Percentiles rank a stretch among this genome's conserved stretches.
These are phyloP conservation scores for Caenorhabditis remanei DNA, from an alignment of 1,140 invertebrate genomes.

Conservation along the genomic window DNA sequence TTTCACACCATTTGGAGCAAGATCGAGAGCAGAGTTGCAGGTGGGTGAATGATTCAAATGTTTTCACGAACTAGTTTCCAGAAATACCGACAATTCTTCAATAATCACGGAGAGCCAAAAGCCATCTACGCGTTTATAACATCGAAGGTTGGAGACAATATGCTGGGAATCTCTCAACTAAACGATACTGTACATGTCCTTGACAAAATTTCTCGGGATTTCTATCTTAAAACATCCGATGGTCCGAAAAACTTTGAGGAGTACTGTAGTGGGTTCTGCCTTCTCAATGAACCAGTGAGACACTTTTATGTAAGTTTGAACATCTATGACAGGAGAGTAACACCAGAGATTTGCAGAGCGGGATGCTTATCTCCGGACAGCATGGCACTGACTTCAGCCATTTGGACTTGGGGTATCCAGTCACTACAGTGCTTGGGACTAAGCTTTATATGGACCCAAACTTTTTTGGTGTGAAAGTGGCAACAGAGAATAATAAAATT, in stretches of 20 bases:
- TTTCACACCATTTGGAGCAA: constrained; percentile 73
- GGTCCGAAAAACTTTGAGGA: constrained; percentile 69
- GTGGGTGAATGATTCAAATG: constrained; percentile 46
- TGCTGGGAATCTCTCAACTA: constrained; percentile 73
- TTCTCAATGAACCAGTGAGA: constrained; percentile 75
- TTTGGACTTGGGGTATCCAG: constrained; percentile 75
- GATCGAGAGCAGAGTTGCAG: constrained; percentile 71
- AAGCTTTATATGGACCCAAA: constrained; percentile 77
- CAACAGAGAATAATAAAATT: constrained; percentile 6
- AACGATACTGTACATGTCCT: constrained; percentile 73
- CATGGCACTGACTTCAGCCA: constrained; percentile 66
- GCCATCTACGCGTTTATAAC: constrained; percentile 74
- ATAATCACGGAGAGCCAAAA: constrained; percentile 75
- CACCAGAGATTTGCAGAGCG: constrained; percentile 58
- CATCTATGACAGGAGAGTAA: background rate
- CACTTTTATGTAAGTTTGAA: constrained; percentile 76
- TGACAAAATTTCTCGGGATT: constrained; percentile 71
- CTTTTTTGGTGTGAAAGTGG: constrained; percentile 76
- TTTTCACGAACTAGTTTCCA: constrained; percentile 59
- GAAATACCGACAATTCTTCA: constrained; percentile 74
- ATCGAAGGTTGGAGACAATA: constrained; percentile 72
- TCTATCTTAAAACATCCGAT: constrained; percentile 67
- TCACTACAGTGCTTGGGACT: constrained; percentile 76
- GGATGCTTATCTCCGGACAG: constrained; percentile 58
- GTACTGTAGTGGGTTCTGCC: constrained; percentile 76